These are phyloP conservation scores for Tenthredo livida DNA, from an alignment of 2,888 invertebrate species.

Conservation along the genomic window DNA sequence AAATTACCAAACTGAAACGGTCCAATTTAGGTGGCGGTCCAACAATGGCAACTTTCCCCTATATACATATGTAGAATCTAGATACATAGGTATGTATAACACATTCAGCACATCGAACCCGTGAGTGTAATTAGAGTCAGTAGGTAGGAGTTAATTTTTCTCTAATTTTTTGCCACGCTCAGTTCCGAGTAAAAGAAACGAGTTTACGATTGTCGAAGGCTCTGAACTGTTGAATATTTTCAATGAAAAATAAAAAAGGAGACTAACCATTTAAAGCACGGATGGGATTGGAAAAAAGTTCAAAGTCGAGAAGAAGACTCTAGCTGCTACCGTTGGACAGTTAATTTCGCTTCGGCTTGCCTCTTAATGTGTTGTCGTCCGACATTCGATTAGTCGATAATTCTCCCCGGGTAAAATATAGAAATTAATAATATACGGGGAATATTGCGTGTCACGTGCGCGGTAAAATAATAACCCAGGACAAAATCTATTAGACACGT, in stretches of 20 bases:
- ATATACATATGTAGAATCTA: background rate
- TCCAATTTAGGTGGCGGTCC: too few species aligned
- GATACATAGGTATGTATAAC: background rate
- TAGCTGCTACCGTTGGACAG: conserved; percentile 36
- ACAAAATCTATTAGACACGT: conserved; percentile 72
- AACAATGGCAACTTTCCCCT: too few species aligned
- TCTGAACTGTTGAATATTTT: conserved; percentile 40
- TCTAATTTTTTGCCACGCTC: conserved; percentile 37
- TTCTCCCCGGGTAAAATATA: conserved; percentile 29
- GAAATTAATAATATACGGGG: conserved; percentile 45
- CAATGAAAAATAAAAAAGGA: background rate
- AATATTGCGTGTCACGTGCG: conserved; percentile 69
- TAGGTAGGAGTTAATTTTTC: conserved; percentile 47
- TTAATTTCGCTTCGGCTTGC: conserved; percentile 43
- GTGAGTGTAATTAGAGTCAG: conserved; percentile 44
- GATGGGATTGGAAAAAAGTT: conserved; percentile 35
- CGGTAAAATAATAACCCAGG: conserved; percentile 71
- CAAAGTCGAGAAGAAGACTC: conserved; percentile 11
- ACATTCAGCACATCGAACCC: background rate
- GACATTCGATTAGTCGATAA: conserved; percentile 51
- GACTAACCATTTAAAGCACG: conserved; percentile 25
- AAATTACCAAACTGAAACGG: too few species aligned
- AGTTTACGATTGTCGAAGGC: conserved; percentile 50
- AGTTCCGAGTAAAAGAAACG: conserved; percentile 42
- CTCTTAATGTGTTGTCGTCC: conserved; percentile 38